phyloP scores from a whole-genome alignment of 2,888 invertebrate genomes.

The Spilosoma lubricipeda region DNA sequence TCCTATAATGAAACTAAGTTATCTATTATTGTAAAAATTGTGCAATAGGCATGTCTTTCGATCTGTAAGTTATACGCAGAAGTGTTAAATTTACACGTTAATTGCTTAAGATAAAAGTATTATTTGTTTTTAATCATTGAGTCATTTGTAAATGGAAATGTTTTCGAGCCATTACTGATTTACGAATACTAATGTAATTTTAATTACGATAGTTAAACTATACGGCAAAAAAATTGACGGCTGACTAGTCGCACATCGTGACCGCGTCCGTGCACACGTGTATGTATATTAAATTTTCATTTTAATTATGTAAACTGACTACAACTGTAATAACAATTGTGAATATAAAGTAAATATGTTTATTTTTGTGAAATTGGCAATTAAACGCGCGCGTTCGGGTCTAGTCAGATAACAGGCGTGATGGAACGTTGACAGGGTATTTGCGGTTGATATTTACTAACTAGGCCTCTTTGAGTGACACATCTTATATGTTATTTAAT shows the following conservation, averaged over 20 bases:
- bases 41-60: not conserved
- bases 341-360: not conserved
- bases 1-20: too few species aligned
- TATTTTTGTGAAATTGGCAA: not conserved
- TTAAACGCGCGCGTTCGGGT: not conserved
- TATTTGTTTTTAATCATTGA: constrained; percentile 26
- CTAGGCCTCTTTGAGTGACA: not conserved
- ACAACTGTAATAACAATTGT: not conserved
- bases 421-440: too few species aligned
- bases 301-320: not conserved
- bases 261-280: constrained; percentile 46
- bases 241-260: constrained; percentile 51
- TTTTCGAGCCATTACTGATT: constrained; percentile 51
- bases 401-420: not conserved
- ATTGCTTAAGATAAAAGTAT: not conserved
- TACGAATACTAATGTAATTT: constrained; percentile 51
- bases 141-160: constrained; percentile 42
- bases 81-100: not conserved
- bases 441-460: not conserved
- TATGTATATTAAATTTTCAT: constrained; percentile 16
- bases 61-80: not conserved
- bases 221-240: constrained; percentile 58
- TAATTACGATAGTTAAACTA: constrained; percentile 53
- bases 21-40: too few species aligned
- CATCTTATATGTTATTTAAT: not conserved